Conservation (phyloP, 2,113 vertebrate species). For the Theristicus caerulescens region DNA sequence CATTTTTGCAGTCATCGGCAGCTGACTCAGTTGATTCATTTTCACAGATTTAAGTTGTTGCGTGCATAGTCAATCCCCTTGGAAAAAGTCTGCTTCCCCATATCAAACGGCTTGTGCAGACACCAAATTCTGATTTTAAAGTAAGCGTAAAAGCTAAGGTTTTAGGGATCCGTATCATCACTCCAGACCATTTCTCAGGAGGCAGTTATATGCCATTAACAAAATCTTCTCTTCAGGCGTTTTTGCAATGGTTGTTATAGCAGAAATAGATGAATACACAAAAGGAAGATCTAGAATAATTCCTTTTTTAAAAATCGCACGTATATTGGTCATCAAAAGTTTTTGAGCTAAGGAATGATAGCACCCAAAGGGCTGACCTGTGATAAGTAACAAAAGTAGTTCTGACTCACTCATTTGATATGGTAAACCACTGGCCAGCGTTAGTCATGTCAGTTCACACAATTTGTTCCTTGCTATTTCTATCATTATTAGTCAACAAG, state of each 20-base stretch:
- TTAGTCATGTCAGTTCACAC: background rate
- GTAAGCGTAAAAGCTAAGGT: background rate
- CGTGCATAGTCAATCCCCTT: background rate
- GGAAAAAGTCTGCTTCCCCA: background rate
- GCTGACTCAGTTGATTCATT: conserved; percentile 42
- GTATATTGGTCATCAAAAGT: background rate
- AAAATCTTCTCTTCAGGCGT: background rate
- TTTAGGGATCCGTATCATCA: background rate
- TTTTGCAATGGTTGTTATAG: background rate
- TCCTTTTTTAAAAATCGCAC: fast-evolving
- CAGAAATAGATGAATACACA: background rate
- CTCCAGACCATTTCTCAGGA: background rate
- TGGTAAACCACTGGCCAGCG: background rate
- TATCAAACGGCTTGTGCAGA: background rate
- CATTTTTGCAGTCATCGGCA: conserved; percentile 35
- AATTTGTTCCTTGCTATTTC: background rate
- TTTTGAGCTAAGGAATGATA: background rate
- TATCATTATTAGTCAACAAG: background rate
- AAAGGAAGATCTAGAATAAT: background rate
- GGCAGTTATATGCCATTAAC: background rate
- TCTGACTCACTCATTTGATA: background rate
- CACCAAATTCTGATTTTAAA: background rate
- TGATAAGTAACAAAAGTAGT: background rate
- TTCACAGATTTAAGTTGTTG: conserved; percentile 31
- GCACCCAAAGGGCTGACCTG: background rate